Percentiles rank a stretch among this genome's conserved stretches.
These are phyloP conservation scores for Torymus auratus DNA, from an alignment of 2,888 invertebrate species.

Conservation along the genomic window DNA sequence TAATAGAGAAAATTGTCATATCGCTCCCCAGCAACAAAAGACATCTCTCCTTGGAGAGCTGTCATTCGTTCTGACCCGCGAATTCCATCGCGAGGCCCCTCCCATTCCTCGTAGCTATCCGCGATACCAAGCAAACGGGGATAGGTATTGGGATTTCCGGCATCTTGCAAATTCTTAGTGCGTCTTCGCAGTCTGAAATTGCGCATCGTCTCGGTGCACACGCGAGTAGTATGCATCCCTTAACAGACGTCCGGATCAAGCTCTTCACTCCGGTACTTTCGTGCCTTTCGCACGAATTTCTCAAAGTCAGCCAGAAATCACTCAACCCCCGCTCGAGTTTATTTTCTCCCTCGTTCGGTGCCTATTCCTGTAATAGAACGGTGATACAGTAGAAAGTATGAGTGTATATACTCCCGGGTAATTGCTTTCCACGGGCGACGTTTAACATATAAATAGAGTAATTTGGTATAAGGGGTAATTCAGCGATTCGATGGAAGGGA, in stretches of 20 bases:
- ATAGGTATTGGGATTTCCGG: constrained; percentile 54
- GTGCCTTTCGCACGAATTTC: constrained; percentile 14
- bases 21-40: constrained; percentile 15
- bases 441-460: too few relatives aligned
- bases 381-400: too few relatives aligned
- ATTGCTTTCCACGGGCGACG: too few relatives aligned
- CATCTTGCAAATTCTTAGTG: constrained; percentile 48
- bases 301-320: background rate
- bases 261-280: background rate
- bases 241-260: constrained; percentile 6
- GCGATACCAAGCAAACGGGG: constrained; percentile 31
- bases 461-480: too few relatives aligned
- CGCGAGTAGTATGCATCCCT: constrained; percentile 9
- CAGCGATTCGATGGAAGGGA: too few relatives aligned
- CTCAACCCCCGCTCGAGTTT: background rate
- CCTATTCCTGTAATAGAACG: too few relatives aligned
- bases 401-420: too few relatives aligned
- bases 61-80: constrained; percentile 34
- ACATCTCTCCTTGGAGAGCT: background rate
- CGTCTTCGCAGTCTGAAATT: constrained; percentile 43
- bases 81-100: constrained; percentile 12
- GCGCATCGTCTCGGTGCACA: constrained; percentile 10
- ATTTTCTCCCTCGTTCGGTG: too few relatives aligned
- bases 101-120: background rate
- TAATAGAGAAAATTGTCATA: constrained; percentile 27